Base-by-base conservation (phyloP, 2,797 vertebrate genomes). In the Varecia variegata region DNA sequence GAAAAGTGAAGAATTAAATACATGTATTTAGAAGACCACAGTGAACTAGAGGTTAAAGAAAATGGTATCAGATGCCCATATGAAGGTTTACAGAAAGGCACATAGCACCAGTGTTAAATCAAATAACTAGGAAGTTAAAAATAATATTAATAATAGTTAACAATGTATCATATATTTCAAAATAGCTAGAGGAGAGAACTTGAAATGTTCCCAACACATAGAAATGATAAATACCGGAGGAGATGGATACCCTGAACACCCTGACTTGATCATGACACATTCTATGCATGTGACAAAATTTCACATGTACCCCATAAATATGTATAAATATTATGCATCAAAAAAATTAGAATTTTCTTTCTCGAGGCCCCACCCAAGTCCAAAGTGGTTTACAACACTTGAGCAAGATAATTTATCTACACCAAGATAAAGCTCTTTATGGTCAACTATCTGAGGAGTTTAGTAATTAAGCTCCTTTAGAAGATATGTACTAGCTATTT, bases 391-490 rank as follows among this genome's bases (percentile, higher is more conserved):
- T 80, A 45, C 15, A 89, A 38, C 43, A 50, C 40, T 2, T 0
- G 25, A 38, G 30, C 18, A 21, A 65, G 23, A 67, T 65, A 30
- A 82, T 90, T 90, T 71, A 77, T 74, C 54, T 32, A 47, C 21
- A 62, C 40, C 45, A 5, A 50, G 18, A 58, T 40, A 94, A 89
- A 93, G 77, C 27, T 17, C 77, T 87, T 71, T 10, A 7, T 13
- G 56, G 30, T 62, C 68, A 47, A 30, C 50, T 73, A 23, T 15
- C 71, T 81, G 60, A 56, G 30, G 77, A 86, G 71, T 30, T 94
- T 35, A 56, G 83, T 45, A 58, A 93, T 94, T 73, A 85, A 88
- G 65, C 40, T 68, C 88, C 50, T 89, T 93, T 85, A 58, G 94
- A 65, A 85, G 70, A 83, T 56, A 68, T 74, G 30, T 58, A 23